Evolutionary conservation across 1,140 invertebrate genomes (phyloP).

Genomic region (Drosophila obscura): DNA sequence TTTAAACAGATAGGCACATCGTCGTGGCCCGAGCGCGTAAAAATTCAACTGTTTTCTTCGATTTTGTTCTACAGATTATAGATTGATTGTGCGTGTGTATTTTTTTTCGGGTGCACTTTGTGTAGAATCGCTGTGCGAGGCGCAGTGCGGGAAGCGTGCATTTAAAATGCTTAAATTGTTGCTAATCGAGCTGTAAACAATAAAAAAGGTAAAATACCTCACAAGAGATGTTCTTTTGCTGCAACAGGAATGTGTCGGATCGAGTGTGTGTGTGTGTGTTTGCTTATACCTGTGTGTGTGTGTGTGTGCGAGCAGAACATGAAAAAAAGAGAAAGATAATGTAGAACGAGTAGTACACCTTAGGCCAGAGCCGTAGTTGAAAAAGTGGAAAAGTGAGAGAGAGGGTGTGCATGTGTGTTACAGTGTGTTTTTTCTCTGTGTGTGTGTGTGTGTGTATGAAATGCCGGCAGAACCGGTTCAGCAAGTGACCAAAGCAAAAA

Average conservation of each 20-base stretch:
- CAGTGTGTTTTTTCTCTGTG: conserved; percentile 25
- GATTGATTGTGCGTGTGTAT: neutral
- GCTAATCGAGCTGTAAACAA: conserved; percentile 33
- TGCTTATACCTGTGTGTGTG: too few species aligned
- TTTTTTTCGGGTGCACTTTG: conserved; percentile 23
- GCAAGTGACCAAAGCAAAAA: conserved; percentile 70
- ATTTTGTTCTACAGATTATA: neutral
- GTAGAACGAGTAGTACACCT: conserved; percentile 19
- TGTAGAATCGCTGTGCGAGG: conserved; percentile 1
- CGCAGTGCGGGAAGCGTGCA: neutral
- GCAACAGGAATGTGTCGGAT: conserved; percentile 33
- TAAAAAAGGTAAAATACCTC: conserved; percentile 37
- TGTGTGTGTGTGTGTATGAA: conserved; percentile 38
- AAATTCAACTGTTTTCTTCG: conserved; percentile 34
- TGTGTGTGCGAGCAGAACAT: conserved; percentile 26
- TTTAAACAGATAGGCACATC: conserved; percentile 29
- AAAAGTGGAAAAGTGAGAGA: conserved; percentile 46
- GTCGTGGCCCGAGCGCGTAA: conserved; percentile 50
- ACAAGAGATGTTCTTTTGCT: conserved; percentile 15
- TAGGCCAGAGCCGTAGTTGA: conserved; percentile 18
- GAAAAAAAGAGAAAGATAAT: conserved; percentile 10
- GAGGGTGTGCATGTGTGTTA: conserved; percentile 11
- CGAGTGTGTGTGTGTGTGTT: conserved; percentile 13
- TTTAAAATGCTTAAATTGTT: neutral
- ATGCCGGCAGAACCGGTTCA: conserved; percentile 79